Percentiles rank a stretch among this genome's conserved stretches.
These are phyloP conservation scores for Oxygymnocypris stewartii DNA, from an alignment of 2,113 vertebrate genomes.

Conservation along the genomic window DNA sequence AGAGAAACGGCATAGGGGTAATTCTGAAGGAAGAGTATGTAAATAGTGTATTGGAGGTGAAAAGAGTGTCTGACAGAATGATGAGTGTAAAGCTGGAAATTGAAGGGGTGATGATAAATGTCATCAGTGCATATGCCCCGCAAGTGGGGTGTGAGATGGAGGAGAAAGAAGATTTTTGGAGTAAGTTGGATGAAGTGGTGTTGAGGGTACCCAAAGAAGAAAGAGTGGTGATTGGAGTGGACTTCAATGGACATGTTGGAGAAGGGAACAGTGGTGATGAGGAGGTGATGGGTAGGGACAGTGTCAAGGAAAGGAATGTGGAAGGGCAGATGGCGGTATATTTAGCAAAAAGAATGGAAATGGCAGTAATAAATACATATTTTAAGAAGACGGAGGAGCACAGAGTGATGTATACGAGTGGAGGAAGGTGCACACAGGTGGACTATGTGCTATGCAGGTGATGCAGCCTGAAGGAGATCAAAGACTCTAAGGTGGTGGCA, in stretches of 20 bases:
- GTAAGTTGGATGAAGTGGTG: not conserved
- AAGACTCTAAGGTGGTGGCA: constrained; percentile 26
- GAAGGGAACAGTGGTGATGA: too few species aligned
- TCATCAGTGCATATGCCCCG: constrained; percentile 14
- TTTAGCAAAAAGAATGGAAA: not conserved
- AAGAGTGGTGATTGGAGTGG: not conserved
- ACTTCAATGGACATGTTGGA: not conserved
- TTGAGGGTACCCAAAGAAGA: not conserved
- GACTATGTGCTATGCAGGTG: not conserved
- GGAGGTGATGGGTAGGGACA: too few species aligned
- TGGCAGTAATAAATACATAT: not conserved
- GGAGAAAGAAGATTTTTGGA: not conserved
- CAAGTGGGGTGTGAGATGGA: constrained; percentile 7
- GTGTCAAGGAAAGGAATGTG: too few species aligned
- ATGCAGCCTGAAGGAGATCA: not conserved
- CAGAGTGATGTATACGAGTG: not conserved
- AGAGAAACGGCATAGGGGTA: too few species aligned
- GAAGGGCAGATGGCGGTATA: not conserved
- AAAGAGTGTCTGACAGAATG: not conserved
- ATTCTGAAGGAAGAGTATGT: too few species aligned
- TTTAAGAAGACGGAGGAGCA: not conserved
- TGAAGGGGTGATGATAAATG: not conserved
- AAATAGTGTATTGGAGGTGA: not conserved
- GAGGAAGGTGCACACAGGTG: not conserved
- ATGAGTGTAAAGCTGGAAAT: not conserved